Evolutionary conservation across 2,113 vertebrate species (phyloP).

Genomic region (Butorides virescens): DNA sequence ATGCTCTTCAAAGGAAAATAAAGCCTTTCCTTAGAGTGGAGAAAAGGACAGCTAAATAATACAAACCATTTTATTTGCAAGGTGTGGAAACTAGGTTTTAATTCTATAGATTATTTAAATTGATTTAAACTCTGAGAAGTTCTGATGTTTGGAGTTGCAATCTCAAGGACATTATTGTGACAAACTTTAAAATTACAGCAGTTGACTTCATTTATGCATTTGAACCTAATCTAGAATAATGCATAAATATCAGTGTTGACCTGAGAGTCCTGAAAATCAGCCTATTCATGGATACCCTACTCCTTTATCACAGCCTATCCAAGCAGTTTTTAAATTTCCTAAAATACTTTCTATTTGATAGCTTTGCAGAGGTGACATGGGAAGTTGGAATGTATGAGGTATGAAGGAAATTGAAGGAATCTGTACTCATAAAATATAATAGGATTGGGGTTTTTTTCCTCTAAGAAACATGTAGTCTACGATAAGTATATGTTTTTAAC

Average conservation of each 20-base stretch:
- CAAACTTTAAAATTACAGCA: neutral
- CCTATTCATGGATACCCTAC: neutral
- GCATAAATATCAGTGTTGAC: neutral
- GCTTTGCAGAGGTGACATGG: neutral
- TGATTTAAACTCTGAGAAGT: neutral
- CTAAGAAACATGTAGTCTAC: neutral
- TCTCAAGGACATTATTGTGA: neutral
- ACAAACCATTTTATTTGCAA: neutral
- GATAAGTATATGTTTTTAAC: neutral
- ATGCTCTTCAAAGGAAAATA: neutral
- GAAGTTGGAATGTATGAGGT: neutral
- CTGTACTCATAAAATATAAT: neutral
- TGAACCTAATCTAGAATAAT: neutral
- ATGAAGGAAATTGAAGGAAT: conserved; percentile 20
- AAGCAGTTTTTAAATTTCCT: neutral
- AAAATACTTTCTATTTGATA: neutral
- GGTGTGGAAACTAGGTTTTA: neutral
- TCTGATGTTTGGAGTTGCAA: neutral
- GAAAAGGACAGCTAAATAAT: neutral
- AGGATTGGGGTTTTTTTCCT: neutral
- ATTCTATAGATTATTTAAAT: neutral
- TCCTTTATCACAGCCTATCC: neutral
- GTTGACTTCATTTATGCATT: neutral
- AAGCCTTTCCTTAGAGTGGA: neutral
- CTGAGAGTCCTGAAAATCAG: neutral